A percentile compares a stretch with the other conserved stretches of the same genome.
phyloP scores from a whole-genome alignment of 2,888 invertebrate species.

The Eilema caniola region DNA sequence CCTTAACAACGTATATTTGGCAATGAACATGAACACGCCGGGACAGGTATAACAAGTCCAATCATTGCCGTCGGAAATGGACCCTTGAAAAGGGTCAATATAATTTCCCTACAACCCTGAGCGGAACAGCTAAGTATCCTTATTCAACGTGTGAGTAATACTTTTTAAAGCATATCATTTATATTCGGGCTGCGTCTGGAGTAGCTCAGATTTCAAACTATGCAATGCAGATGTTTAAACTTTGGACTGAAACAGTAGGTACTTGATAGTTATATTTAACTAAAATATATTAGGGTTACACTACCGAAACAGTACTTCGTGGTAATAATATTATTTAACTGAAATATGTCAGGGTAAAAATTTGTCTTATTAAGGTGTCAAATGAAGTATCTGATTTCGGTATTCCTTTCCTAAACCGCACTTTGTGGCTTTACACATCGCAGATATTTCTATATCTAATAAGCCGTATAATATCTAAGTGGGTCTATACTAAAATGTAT shows the following conservation, averaged over 20 bases:
- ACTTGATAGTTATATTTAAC: too few relatives aligned
- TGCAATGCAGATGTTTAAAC: neutral
- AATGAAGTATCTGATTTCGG: too few relatives aligned
- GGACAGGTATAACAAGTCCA: slow-evolving; percentile 32
- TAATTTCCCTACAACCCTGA: slow-evolving; percentile 33
- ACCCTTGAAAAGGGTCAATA: slow-evolving; percentile 29
- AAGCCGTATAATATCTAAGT: too few relatives aligned
- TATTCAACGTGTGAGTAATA: neutral
- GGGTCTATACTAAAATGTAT: too few relatives aligned
- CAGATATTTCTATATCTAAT: too few relatives aligned
- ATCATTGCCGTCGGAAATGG: slow-evolving; percentile 44
- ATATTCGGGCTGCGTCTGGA: neutral
- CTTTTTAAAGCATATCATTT: neutral
- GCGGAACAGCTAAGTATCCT: slow-evolving; percentile 14
- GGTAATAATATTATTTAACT: too few relatives aligned
- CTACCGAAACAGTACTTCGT: too few relatives aligned
- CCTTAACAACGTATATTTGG: slow-evolving; percentile 18
- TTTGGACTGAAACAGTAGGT: neutral
- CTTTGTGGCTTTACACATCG: too few relatives aligned
- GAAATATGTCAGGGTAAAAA: too few relatives aligned
- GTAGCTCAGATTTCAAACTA: neutral
- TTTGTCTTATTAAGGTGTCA: too few relatives aligned
- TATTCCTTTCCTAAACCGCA: too few relatives aligned
- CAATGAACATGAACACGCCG: slow-evolving; percentile 6
- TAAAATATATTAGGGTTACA: too few relatives aligned